These are phyloP conservation scores for Tachysurus vachellii DNA, from an alignment of 2,113 vertebrate species.

Conservation along the genomic window DNA sequence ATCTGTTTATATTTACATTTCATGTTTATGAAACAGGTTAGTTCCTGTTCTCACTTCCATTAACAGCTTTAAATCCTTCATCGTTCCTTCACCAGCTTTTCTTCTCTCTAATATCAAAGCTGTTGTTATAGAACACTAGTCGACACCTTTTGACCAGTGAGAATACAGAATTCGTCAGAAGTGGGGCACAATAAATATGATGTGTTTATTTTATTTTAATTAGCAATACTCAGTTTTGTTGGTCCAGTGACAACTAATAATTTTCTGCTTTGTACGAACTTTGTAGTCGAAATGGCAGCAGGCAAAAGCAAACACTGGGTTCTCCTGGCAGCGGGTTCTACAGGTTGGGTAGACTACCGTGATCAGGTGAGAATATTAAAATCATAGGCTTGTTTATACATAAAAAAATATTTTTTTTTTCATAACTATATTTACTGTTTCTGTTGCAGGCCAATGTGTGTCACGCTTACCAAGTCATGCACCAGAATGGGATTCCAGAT, in stretches of 20 bases:
- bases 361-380: not conserved
- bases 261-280: too few species aligned
- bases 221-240: not conserved
- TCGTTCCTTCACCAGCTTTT: too few species aligned
- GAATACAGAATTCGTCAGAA: not conserved
- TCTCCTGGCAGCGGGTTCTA: slow-evolving; percentile 1
- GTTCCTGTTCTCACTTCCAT: too few species aligned
- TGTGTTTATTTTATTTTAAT: not conserved
- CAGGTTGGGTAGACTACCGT: not conserved
- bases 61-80: too few species aligned
- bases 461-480: not conserved
- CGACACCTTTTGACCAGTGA: too few species aligned
- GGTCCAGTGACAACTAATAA: not conserved
- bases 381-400: not conserved
- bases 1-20: too few species aligned
- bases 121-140: too few species aligned
- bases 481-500: not conserved
- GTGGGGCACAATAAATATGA: not conserved
- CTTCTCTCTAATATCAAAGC: too few species aligned
- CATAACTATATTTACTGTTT: not conserved
- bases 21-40: too few species aligned
- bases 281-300: not conserved
- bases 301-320: not conserved
- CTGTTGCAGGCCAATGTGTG: not conserved
- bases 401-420: too few species aligned